Percentiles rank a stretch among this genome's conserved stretches.
Conservation (phyloP, 2,888 invertebrate species). For the Oxyscelio sp. region DNA sequence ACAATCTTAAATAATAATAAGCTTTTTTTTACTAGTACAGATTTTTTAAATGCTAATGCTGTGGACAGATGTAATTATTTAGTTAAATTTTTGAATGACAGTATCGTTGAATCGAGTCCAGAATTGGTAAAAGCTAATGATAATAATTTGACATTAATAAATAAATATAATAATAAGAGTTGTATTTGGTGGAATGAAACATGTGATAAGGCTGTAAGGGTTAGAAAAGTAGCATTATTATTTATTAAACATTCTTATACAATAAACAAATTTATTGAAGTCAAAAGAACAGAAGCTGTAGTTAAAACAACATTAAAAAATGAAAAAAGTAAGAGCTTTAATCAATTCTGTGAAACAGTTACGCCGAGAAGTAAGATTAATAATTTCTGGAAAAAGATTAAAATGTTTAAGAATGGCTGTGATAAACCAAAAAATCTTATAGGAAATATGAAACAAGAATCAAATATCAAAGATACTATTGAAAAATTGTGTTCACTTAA, state of each 20-base stretch:
- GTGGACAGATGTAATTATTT: background rate
- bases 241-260: slow-evolving; percentile 24
- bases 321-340: slow-evolving; percentile 32
- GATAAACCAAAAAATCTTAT: background rate
- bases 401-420: slow-evolving; percentile 32
- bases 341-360: slow-evolving; percentile 26
- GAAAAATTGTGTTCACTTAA: slow-evolving; percentile 8
- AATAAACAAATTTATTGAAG: slow-evolving; percentile 14
- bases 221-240: slow-evolving; percentile 40
- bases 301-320: slow-evolving; percentile 7
- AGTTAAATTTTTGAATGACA: background rate
- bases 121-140: background rate
- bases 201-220: slow-evolving; percentile 25
- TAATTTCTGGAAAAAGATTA: slow-evolving; percentile 50
- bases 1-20: background rate
- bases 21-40: background rate
- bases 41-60: slow-evolving; percentile 1
- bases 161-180: no score
- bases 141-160: background rate
- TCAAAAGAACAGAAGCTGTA: slow-evolving; percentile 33
- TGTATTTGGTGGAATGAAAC: slow-evolving; percentile 62
- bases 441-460: slow-evolving; percentile 3
- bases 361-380: slow-evolving; percentile 6
- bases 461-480: slow-evolving; percentile 13
- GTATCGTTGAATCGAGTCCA: background rate